Conservation (phyloP, 2,888 invertebrate genomes). For the Sesamia inferens region DNA sequence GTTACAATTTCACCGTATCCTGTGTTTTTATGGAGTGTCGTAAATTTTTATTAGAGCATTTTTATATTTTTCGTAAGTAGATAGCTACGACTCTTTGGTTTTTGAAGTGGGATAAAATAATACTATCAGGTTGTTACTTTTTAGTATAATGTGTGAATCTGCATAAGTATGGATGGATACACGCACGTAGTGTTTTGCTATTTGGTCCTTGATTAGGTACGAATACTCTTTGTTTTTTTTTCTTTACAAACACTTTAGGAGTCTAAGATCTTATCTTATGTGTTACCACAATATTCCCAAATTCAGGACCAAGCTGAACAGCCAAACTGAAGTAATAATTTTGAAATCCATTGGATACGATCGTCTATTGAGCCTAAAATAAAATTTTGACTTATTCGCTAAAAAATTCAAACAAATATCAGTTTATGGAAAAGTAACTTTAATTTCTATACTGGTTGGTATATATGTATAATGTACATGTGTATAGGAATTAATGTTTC, state of each 20-base stretch:
- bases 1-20: conserved; percentile 45
- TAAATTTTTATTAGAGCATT: conserved; percentile 54
- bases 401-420: too few relatives aligned
- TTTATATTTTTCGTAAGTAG: conserved; percentile 21
- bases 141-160: conserved; percentile 40
- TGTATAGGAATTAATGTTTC: too few relatives aligned
- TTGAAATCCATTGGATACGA: background rate
- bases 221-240: background rate
- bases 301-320: background rate
- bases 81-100: conserved; percentile 22
- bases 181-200: background rate
- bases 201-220: background rate
- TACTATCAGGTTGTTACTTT: conserved; percentile 41
- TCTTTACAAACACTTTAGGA: background rate
- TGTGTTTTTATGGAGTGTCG: conserved; percentile 34
- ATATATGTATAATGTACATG: too few relatives aligned
- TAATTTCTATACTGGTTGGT: too few relatives aligned
- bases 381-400: too few relatives aligned
- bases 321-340: background rate
- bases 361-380: background rate
- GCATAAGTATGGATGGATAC: background rate
- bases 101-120: conserved; percentile 28
- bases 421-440: too few relatives aligned
- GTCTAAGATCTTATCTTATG: background rate
- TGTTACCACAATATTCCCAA: background rate